These are phyloP conservation scores for Apteryx owenii DNA, from an alignment of 2,113 vertebrate species.

Conservation along the genomic window DNA sequence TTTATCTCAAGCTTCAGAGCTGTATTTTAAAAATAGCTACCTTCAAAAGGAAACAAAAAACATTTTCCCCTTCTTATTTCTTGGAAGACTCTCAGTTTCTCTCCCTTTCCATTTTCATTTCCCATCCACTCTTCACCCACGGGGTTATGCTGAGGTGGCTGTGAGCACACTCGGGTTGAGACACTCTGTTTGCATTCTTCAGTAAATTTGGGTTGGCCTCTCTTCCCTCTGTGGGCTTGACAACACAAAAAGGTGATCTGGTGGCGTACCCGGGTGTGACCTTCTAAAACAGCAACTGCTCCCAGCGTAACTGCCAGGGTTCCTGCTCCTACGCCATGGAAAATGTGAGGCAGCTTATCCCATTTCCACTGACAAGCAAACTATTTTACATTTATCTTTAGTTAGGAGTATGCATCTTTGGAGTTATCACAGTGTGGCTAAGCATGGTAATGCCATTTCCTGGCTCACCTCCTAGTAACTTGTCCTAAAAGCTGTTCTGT, in stretches of 20 bases:
- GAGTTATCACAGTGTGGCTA: neutral
- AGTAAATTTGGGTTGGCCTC: constrained; percentile 22
- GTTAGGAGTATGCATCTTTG: neutral
- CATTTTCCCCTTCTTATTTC: neutral
- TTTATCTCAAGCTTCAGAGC: constrained; percentile 16
- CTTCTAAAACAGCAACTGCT: constrained; percentile 21
- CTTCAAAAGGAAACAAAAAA: neutral
- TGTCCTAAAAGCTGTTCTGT: neutral
- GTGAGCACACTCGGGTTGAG: neutral
- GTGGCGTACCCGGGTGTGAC: constrained; percentile 60
- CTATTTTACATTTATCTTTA: neutral
- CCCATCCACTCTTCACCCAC: neutral
- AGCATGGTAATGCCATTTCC: neutral
- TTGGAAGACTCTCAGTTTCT: neutral
- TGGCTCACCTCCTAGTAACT: neutral
- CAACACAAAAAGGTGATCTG: neutral
- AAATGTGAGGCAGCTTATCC: constrained; percentile 40
- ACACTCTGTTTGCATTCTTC: constrained; percentile 51
- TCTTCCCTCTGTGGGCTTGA: neutral
- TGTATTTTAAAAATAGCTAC: constrained; percentile 18
- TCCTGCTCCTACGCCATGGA: constrained; percentile 22
- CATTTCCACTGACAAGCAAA: neutral
- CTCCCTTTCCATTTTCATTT: constrained; percentile 1
- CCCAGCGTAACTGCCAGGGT: neutral
- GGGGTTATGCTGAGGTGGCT: neutral